Percentiles rank a stretch among this genome's conserved stretches.
Evolutionary conservation across 2,888 invertebrate genomes (phyloP).

Genomic region (Erebia ligea): DNA sequence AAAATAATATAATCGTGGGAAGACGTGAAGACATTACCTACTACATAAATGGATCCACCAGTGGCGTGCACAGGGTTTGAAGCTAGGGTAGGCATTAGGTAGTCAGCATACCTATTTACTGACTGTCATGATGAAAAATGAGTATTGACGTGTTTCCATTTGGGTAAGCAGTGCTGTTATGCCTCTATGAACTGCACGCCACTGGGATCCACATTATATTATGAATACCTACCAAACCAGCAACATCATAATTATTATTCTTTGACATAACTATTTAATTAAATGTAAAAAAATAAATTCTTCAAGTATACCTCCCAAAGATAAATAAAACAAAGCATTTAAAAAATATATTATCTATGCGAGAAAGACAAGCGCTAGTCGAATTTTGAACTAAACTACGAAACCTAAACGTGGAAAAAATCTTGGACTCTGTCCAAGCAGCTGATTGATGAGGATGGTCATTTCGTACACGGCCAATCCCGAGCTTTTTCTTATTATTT

Average conservation of each 20-base stretch:
- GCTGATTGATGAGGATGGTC: slow-evolving; percentile 84
- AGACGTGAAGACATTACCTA: too few species aligned
- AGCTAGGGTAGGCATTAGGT: too few species aligned
- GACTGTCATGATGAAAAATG: too few species aligned
- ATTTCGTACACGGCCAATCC: slow-evolving; percentile 83
- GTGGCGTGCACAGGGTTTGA: too few species aligned
- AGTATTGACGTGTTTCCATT: too few species aligned
- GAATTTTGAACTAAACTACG: slow-evolving; percentile 78
- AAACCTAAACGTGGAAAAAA: slow-evolving; percentile 83
- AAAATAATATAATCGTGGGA: too few species aligned
- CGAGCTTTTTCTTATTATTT: slow-evolving; percentile 82
- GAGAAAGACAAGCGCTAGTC: slow-evolving; percentile 63
- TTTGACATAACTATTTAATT: neutral
- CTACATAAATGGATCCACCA: too few species aligned
- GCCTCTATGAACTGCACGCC: too few species aligned
- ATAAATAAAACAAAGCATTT: slow-evolving; percentile 31
- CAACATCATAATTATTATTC: too few species aligned
- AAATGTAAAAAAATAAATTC: neutral
- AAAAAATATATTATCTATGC: slow-evolving; percentile 48
- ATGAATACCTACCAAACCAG: neutral
- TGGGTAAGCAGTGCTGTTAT: too few species aligned
- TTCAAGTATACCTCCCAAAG: neutral
- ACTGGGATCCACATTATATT: too few species aligned
- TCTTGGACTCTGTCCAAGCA: slow-evolving; percentile 80
- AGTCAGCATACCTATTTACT: too few species aligned